These are phyloP conservation scores for Papilio polytes DNA, from an alignment of 1,140 invertebrate species.

Conservation along the genomic window DNA sequence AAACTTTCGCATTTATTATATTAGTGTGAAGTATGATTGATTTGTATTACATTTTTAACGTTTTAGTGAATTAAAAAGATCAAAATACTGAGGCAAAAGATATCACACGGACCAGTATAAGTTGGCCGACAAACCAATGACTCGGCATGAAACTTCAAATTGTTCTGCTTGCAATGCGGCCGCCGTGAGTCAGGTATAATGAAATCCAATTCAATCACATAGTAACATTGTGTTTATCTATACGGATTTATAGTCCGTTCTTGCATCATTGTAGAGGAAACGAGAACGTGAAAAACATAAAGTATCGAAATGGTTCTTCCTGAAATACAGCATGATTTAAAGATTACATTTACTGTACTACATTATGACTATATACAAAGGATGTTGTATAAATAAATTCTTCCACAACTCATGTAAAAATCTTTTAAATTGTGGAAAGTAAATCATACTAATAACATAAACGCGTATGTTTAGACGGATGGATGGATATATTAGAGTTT, in stretches of 20 bases:
- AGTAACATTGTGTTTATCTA: slow-evolving; percentile 75
- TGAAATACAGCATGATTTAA: slow-evolving; percentile 19
- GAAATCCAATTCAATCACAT: slow-evolving; percentile 64
- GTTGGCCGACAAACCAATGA: slow-evolving; percentile 53
- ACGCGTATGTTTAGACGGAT: no score
- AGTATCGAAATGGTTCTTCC: slow-evolving; percentile 6
- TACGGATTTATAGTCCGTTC: slow-evolving; percentile 59
- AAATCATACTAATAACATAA: no score
- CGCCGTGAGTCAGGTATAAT: slow-evolving; percentile 61
- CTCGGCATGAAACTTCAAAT: slow-evolving; percentile 74
- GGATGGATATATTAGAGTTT: no score
- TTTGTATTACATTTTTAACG: not conserved
- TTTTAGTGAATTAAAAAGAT: slow-evolving; percentile 1
- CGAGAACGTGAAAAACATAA: slow-evolving; percentile 29
- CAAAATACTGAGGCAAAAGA: not conserved
- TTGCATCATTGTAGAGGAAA: slow-evolving; percentile 53
- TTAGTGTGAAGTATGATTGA: not conserved
- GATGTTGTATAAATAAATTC: not conserved
- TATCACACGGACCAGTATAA: not conserved
- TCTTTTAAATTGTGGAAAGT: no score
- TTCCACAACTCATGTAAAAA: no score
- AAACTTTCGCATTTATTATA: no score
- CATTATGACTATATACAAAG: not conserved
- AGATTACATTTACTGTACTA: slow-evolving; percentile 22
- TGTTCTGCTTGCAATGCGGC: slow-evolving; percentile 58